These are phyloP conservation scores for Phymastichus coffea DNA, from an alignment of 1,140 invertebrate genomes.

Conservation along the genomic window DNA sequence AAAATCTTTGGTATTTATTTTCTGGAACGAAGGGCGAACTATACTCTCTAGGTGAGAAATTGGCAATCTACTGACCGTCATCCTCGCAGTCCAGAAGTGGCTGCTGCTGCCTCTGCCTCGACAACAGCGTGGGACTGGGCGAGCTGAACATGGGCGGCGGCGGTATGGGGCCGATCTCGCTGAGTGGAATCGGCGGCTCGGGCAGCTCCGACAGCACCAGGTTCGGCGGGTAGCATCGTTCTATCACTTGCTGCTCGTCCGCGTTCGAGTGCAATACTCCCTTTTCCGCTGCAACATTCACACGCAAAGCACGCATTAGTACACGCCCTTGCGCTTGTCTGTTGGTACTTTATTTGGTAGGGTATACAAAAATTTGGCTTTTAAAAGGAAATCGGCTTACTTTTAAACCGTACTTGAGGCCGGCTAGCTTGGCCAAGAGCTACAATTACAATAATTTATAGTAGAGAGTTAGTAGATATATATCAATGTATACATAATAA, in stretches of 20 bases:
- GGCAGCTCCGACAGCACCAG: constrained; percentile 81
- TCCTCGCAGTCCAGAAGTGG: constrained; percentile 63
- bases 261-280: constrained; percentile 57
- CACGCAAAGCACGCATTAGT: not conserved
- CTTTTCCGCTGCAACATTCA: constrained; percentile 56
- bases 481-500: too few relatives aligned
- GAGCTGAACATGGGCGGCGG: constrained; percentile 94
- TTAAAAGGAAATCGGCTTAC: too few relatives aligned
- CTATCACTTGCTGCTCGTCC: constrained; percentile 53
- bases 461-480: too few relatives aligned
- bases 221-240: constrained; percentile 53
- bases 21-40: too few relatives aligned
- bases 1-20: too few relatives aligned
- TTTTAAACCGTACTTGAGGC: too few relatives aligned
- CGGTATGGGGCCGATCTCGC: constrained; percentile 91
- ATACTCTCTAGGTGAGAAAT: too few relatives aligned
- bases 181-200: constrained; percentile 86
- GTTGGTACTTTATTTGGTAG: too few relatives aligned
- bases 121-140: constrained; percentile 72
- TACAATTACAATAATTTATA: too few relatives aligned
- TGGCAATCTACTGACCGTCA: constrained; percentile 66
- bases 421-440: too few relatives aligned
- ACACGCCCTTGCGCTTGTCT: too few relatives aligned
- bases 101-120: constrained; percentile 58
- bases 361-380: too few relatives aligned